Evolutionary conservation across 2,888 invertebrate species (phyloP).

Genomic region (Urechis unicinctus): DNA sequence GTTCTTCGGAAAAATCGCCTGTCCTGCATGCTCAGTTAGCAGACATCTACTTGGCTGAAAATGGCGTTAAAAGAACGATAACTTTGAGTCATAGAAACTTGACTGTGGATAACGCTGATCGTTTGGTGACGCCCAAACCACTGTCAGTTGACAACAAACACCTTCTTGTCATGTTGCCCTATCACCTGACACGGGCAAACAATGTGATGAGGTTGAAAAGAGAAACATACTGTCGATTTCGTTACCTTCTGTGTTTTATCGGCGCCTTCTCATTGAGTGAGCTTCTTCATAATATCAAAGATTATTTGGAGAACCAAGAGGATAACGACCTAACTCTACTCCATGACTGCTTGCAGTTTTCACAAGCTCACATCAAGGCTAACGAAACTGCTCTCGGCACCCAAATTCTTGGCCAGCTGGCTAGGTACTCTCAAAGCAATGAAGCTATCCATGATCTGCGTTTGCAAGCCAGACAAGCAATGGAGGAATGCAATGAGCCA

Average conservation of each 20-base stretch:
- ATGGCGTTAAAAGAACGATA: constrained; percentile 30
- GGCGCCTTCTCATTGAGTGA: constrained; percentile 46
- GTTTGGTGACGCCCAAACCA: constrained; percentile 32
- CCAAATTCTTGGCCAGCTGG: background rate
- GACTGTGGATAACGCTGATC: constrained; percentile 32
- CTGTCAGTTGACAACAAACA: constrained; percentile 3
- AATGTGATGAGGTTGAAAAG: background rate
- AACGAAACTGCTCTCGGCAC: background rate
- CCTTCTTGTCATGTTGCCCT: constrained; percentile 4
- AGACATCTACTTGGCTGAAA: constrained; percentile 29
- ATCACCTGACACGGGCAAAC: constrained; percentile 3
- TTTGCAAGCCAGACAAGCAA: background rate
- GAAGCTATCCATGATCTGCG: background rate
- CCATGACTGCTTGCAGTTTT: background rate
- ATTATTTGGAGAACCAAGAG: background rate
- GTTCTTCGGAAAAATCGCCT: constrained; percentile 17
- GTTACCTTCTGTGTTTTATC: constrained; percentile 29
- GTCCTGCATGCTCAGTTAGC: constrained; percentile 28
- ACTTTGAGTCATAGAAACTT: constrained; percentile 28
- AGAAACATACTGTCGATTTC: constrained; percentile 23
- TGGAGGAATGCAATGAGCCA: background rate
- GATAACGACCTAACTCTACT: background rate
- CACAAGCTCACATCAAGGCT: background rate
- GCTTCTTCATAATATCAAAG: constrained; percentile 66
- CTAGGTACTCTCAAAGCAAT: background rate